Conservation (phyloP, 2,113 vertebrate species). For the Alces alces region DNA sequence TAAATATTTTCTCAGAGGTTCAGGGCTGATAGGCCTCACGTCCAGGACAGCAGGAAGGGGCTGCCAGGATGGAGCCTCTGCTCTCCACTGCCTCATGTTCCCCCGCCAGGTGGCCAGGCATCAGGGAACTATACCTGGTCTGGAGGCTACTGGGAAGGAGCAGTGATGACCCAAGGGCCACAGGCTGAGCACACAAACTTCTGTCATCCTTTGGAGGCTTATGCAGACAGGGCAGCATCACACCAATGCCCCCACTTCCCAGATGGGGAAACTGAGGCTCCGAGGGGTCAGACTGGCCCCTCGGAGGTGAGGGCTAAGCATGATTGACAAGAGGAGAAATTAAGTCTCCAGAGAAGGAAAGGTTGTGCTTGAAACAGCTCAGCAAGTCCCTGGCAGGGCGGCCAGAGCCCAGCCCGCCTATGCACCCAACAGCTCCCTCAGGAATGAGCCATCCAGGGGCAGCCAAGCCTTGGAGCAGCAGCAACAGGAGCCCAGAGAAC, state of each 20-base stretch:
- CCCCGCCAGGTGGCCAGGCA: rapidly evolving
- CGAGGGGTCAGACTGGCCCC: not conserved
- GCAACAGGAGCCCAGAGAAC: not conserved
- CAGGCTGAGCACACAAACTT: not conserved
- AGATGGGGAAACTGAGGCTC: not conserved
- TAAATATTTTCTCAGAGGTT: not conserved
- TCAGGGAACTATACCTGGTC: not conserved
- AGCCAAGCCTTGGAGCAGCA: not conserved
- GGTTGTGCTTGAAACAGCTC: not conserved
- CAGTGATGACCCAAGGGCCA: rapidly evolving
- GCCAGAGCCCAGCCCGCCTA: not conserved
- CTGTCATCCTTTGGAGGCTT: not conserved
- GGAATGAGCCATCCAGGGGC: not conserved
- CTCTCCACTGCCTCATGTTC: not conserved
- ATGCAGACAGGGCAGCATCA: too few relatives aligned
- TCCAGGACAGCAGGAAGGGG: not conserved
- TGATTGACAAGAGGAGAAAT: not conserved
- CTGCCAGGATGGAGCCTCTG: not conserved
- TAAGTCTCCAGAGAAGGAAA: not conserved
- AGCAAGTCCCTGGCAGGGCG: not conserved
- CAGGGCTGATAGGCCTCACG: not conserved
- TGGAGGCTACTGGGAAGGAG: not conserved
- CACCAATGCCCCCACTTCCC: not conserved
- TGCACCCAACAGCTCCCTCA: not conserved
- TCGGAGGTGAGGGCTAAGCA: not conserved